Percentiles rank a stretch among this genome's conserved stretches.
Evolutionary conservation across 2,888 invertebrate species (phyloP).

Genomic region (Cryptus armator): DNA sequence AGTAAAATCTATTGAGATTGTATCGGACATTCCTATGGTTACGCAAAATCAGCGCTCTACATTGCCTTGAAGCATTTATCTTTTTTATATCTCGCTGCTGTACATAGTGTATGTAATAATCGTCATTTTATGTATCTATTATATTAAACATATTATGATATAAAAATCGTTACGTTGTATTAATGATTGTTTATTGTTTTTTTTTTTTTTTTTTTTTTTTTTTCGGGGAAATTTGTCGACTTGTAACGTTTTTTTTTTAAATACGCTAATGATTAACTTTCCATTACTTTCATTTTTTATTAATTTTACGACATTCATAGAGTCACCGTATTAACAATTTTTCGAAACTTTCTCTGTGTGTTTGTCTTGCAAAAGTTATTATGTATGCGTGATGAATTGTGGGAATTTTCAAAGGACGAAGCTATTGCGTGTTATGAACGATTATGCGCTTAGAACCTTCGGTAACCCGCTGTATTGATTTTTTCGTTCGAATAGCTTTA

Average conservation of each 20-base stretch:
- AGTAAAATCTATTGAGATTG: slow-evolving; percentile 25
- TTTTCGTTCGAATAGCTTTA: background rate
- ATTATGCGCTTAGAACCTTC: slow-evolving; percentile 14
- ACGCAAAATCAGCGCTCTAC: slow-evolving; percentile 7
- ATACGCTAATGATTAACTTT: background rate
- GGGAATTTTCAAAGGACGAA: background rate
- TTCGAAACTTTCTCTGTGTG: background rate
- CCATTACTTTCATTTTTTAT: background rate
- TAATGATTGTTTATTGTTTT: slow-evolving; percentile 16
- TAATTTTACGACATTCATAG: background rate
- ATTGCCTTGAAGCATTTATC: slow-evolving; percentile 36
- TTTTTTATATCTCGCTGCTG: slow-evolving; percentile 52
- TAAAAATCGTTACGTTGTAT: slow-evolving; percentile 21
- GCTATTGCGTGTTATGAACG: background rate
- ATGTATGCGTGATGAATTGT: background rate
- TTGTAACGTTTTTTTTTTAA: background rate
- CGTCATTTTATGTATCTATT: slow-evolving; percentile 56
- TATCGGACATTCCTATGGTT: slow-evolving; percentile 36
- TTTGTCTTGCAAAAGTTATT: background rate
- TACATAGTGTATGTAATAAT: slow-evolving; percentile 64
- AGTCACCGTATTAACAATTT: background rate
- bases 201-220: background rate
- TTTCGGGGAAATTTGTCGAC: background rate
- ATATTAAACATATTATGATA: slow-evolving; percentile 60
- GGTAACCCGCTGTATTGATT: background rate